Evolutionary conservation across 2,888 invertebrate species (phyloP), one percentile per base, ranked within the genome.

Genomic region (Sclerodermus sp.): DNA sequence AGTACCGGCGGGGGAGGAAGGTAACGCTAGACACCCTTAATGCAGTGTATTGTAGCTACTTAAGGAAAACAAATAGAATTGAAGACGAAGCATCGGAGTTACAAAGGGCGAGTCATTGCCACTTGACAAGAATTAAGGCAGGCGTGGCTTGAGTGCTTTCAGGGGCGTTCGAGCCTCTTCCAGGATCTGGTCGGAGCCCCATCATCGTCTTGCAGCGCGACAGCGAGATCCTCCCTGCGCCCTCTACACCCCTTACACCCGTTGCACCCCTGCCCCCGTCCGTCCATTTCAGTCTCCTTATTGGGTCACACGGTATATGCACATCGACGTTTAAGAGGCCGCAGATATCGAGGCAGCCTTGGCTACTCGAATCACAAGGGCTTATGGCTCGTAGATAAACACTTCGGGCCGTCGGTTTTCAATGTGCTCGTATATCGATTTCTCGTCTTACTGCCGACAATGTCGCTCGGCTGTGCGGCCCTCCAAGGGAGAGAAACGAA

Each of bases 321-420:
- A 49, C 64, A 63, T 58, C 58, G 58, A 58, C 53, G 58, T 53
- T 60, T 60, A 64, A 62, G 60, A 64, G 64, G 47, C 52, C 48
- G 52, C 42, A 45, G 62, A 63, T 63, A 60, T 51, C 55, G 55
- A 49, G 45, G 54, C 49, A 62, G 52, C 56, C 58, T 60, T 50
- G 55, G 53, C 57, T 60, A 53, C 66, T 66, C 64, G 61, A 66
- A 67, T 67, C 68, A 62, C 57, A 55, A 64, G 60, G 55, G 68
- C 67, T 66, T 60, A 67, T 50, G 46, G 56, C 57, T 60, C 62
- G 45, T 57, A 58, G 65, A 65, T 71, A 68, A 71, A 71, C 65
- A 70, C 62, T 64, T 46, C 30, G 43, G 37, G 45, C 47, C 40
- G 29, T 53, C 44, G 47, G 49, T 61, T 66, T 66, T 55, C 62